Evolutionary conservation across 2,113 vertebrate genomes (phyloP).

Genomic region (Oncorhynchus keta): DNA sequence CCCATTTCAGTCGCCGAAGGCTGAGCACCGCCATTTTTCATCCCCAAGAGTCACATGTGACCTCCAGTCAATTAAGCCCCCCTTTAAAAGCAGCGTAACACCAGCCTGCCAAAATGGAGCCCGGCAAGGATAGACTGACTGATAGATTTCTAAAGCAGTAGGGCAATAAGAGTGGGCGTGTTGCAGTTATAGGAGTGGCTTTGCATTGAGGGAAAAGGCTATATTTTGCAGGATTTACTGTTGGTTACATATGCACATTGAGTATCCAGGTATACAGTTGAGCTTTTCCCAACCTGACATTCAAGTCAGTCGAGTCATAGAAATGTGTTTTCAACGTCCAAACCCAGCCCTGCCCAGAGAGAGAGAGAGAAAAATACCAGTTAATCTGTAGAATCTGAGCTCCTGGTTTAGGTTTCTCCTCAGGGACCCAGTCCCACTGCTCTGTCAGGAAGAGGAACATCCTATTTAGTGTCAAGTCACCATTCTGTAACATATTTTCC

Average conservation of each 20-base stretch:
- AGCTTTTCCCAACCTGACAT: neutral
- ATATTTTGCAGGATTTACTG: neutral
- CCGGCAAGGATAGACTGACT: neutral
- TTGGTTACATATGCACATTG: neutral
- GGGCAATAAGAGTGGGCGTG: neutral
- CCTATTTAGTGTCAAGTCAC: conserved; percentile 42
- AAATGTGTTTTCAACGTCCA: conserved; percentile 32
- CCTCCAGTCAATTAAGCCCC: conserved; percentile 47
- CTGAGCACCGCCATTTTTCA: conserved; percentile 50
- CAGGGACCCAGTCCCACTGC: conserved; percentile 19
- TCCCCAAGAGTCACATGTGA: conserved; percentile 50
- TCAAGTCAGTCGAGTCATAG: conserved; percentile 36
- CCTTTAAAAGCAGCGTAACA: neutral
- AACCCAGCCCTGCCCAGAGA: conserved; percentile 6
- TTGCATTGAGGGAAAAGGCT: neutral
- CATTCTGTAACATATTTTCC: conserved; percentile 37
- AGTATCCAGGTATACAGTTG: neutral
- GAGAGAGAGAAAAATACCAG: conserved; percentile 26
- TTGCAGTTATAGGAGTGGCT: neutral
- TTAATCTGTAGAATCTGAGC: conserved; percentile 52
- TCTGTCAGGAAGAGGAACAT: conserved; percentile 10
- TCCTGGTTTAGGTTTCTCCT: conserved; percentile 49
- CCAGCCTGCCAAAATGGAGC: neutral
- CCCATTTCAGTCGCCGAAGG: conserved; percentile 29
- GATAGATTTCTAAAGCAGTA: neutral